Evolutionary conservation across 2,888 invertebrate genomes (phyloP), one percentile per base, ranked within the genome.

Genomic region (Nemurella pictetii): DNA sequence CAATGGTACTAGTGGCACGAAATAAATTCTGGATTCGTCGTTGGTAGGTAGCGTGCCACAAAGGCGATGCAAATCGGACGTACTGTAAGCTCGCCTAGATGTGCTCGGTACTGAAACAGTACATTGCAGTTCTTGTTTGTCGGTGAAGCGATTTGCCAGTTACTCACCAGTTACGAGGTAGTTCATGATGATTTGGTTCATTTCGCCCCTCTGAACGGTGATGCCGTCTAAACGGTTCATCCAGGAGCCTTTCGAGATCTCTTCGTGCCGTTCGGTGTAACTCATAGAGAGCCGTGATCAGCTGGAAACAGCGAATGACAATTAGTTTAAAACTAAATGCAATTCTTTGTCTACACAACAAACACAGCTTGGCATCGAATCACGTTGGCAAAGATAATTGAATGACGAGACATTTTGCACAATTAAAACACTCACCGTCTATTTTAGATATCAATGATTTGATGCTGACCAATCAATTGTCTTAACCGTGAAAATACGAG

Each of bases 181-280:
- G 91, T 99, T 98, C 98, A 99, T 99, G 87, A 99, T 98, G 87
- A 99, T 93, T 90, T 97, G 96, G 91, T 99, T 99, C 96, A 99
- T 98, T 88, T 97, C 97, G 75, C 95, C 94, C 88, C 98, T 93
- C 84, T 97, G 97, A 88, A 98, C 95, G 88, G 96, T 96, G 87
- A 94, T 93, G 82, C 91, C 90, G 89, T 96, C 95, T 20, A 96
- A 91, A 89, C 94, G 93, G 86, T 93, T 93, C 88, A 95, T 92
- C 95, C 95, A 95, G 88, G 96, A 95, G 87, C 95, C 94, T 89
- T 94, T 94, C 87, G 94, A 90, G 86, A 91, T 89, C 84, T 89
- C 89, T 83, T 92, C 92, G 86, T 91, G 91, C 88, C 92, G 92
- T 86, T 92, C 92, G 77, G 91, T 89, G 87, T 90, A 92, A 88